Evolutionary conservation across 2,797 vertebrate species (phyloP).

Genomic region (Semotilus atromaculatus): DNA sequence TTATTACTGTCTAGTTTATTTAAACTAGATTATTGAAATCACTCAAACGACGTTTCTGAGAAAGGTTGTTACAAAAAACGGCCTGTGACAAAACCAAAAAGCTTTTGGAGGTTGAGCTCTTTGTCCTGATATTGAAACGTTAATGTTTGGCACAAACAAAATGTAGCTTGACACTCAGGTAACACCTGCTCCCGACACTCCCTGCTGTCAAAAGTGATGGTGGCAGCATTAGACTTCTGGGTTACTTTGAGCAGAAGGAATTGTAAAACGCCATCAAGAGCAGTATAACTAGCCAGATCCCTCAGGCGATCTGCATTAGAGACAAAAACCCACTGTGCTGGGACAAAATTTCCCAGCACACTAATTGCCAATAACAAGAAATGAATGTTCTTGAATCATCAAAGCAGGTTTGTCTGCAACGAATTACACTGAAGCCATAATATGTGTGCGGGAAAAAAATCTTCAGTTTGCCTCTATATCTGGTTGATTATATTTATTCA

Average conservation of each 20-base stretch:
- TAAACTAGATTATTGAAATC: too few species aligned
- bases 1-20: too few species aligned
- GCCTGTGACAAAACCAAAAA: background rate
- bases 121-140: slow-evolving; percentile 1
- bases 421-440: background rate
- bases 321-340: background rate
- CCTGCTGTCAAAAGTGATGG: background rate
- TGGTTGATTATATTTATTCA: background rate
- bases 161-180: background rate
- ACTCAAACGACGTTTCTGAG: background rate
- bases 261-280: background rate
- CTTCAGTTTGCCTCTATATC: background rate
- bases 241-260: slow-evolving; percentile 13
- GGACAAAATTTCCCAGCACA: background rate
- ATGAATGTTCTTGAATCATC: background rate
- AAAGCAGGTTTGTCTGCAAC: background rate
- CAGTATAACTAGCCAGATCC: background rate
- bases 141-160: background rate
- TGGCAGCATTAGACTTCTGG: background rate
- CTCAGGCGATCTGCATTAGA: background rate
- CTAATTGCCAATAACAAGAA: background rate
- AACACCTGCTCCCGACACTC: background rate
- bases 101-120: background rate
- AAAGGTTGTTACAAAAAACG: background rate
- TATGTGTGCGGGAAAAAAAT: background rate